Conservation (phyloP, 2,113 vertebrate species). For the Galemys pyrenaicus region DNA sequence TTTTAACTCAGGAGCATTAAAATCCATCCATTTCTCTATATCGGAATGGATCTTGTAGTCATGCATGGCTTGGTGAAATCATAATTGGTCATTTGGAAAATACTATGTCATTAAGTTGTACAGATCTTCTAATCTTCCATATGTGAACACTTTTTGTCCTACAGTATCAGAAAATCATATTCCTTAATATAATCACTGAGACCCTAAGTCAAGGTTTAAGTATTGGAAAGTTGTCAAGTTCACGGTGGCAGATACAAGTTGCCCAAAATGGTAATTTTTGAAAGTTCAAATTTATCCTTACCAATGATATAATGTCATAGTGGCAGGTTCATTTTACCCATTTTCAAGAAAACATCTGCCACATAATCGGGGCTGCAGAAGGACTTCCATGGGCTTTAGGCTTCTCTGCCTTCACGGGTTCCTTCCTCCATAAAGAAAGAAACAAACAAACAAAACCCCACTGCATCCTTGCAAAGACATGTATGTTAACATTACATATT, state of each 20-base stretch:
- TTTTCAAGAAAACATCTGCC: not conserved
- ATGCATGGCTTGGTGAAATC: not conserved
- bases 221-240: not conserved
- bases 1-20: not conserved
- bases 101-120: not conserved
- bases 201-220: not conserved
- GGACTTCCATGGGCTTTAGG: not conserved
- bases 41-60: not conserved
- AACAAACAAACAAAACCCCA: not conserved
- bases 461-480: not conserved
- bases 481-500: not conserved
- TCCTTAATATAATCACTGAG: not conserved
- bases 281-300: slow-evolving; percentile 29
- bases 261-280: not conserved
- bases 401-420: not conserved
- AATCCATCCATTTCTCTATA: not conserved
- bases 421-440: not conserved
- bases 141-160: not conserved
- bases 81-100: not conserved
- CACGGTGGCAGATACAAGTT: not conserved
- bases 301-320: not conserved
- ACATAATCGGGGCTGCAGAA: fast-evolving
- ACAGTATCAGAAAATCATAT: not conserved
- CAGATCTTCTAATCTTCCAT: not conserved
- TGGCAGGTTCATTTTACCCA: not conserved